Base-by-base conservation (phyloP, 2,888 invertebrate species). In the Erannis defoliaria region DNA sequence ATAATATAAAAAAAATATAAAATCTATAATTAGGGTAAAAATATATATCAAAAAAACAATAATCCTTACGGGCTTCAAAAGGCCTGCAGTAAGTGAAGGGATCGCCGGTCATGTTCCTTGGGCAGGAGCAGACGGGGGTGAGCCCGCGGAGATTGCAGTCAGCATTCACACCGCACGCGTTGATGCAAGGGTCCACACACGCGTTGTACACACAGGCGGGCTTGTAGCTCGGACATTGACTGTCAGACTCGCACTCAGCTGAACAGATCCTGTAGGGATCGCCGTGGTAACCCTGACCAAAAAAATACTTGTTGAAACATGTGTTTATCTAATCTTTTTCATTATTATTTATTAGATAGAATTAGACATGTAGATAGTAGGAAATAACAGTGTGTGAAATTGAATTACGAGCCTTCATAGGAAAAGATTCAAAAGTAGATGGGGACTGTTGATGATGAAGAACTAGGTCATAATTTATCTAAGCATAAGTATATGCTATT, bases 111-210 rank as follows among this genome's bases (percentile, higher is more conserved):
- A 96, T 97, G 77, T 97, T 96, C 78, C 94, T 95, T 0, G 97
- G 97, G 83, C 97, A 98, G 58, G 96, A 97, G 85, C 97, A 98
- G 14, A 97, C 95, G 0, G 97, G 97, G 5, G 97, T 97, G 53
- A 96, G 93, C 3, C 96, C 97, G 43, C 96, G 94, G 38, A 97
- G 93, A 76, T 95, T 94, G 84, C 97, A 98, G 75, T 97, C 96
- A 2, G 97, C 97, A 67, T 95, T 95, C 14, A 95, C 90, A 40
- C 97, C 97, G 75, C 97, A 97, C 5, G 96, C 96, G 49, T 96
- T 96, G 16, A 95, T 95, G 83, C 98, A 98, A 0, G 97, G 97
- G 84, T 97, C 96, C 57, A 96, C 94, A 82, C 98, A 98, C 64
- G 96, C 95, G 72, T 97, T 96, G 85, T 96, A 96, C 67, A 96